Percentiles rank a stretch among this genome's conserved stretches.
Conservation (phyloP, 2,797 vertebrate species). For the Lindbergichthys nudifrons region DNA sequence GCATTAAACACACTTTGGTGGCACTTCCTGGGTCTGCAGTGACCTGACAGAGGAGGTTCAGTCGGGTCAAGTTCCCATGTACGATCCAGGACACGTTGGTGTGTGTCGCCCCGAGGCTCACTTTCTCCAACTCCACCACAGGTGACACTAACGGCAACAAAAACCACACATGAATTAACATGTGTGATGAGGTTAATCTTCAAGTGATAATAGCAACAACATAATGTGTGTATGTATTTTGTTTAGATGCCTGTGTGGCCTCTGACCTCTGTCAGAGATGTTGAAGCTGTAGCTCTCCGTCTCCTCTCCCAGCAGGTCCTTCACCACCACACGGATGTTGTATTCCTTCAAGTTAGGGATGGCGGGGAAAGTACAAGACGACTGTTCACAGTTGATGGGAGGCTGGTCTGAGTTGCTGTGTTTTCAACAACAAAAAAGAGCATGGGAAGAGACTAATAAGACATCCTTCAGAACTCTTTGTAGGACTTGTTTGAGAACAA, state of each 20-base stretch:
- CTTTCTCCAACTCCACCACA: constrained; percentile 24
- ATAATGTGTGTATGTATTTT: not conserved
- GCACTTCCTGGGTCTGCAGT: constrained; percentile 17
- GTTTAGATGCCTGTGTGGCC: not conserved
- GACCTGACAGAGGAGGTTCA: constrained; percentile 66
- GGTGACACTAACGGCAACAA: constrained; percentile 64
- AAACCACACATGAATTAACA: not conserved
- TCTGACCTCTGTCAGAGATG: constrained; percentile 73
- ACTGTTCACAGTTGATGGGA: constrained; percentile 32
- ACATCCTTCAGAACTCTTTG: not conserved
- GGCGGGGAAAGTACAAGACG: constrained; percentile 59
- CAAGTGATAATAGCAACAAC: not conserved
- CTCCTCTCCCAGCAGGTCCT: constrained; percentile 65
- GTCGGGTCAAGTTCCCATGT: constrained; percentile 43
- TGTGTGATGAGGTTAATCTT: not conserved
- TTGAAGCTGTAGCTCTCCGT: constrained; percentile 66
- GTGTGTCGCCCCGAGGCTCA: constrained; percentile 38
- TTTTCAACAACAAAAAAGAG: constrained; percentile 17
- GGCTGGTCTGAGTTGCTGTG: constrained; percentile 50
- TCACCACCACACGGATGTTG: constrained; percentile 70
- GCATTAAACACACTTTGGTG: constrained; percentile 44
- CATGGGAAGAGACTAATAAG: not conserved
- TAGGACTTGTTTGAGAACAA: not conserved
- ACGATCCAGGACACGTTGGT: constrained; percentile 60
- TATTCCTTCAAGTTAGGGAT: constrained; percentile 61